Evolutionary conservation across 1,140 invertebrate genomes (phyloP).

Genomic region (Temnothorax longispinosus): DNA sequence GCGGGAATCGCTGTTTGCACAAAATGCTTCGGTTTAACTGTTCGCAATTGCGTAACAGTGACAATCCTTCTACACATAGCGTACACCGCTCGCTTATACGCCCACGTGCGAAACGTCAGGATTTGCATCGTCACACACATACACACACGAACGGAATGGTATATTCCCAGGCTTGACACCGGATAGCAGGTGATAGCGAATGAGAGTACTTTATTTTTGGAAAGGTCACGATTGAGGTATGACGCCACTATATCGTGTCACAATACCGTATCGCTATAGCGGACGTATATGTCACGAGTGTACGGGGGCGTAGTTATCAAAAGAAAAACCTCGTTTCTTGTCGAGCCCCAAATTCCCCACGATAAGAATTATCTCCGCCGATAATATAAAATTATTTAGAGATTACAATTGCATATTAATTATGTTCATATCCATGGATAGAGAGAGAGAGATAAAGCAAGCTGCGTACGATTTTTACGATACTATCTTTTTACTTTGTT

Average conservation of each 20-base stretch:
- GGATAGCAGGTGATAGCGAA: constrained; percentile 32
- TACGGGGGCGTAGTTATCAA: background rate
- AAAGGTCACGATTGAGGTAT: constrained; percentile 49
- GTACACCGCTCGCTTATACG: background rate
- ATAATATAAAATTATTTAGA: background rate
- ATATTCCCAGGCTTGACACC: constrained; percentile 12
- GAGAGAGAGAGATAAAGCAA: background rate
- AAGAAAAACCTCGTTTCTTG: background rate
- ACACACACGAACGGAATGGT: background rate
- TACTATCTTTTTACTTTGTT: background rate
- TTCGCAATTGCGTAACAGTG: constrained; percentile 1
- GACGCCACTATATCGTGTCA: background rate
- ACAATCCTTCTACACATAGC: background rate
- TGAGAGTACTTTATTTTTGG: constrained; percentile 43
- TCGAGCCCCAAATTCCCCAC: background rate
- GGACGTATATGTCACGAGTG: background rate
- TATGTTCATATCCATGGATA: background rate
- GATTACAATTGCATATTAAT: background rate
- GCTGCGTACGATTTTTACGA: background rate
- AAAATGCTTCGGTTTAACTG: background rate
- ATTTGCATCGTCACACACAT: constrained; percentile 9
- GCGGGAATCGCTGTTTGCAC: background rate
- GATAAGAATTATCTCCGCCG: background rate
- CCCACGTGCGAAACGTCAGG: constrained; percentile 22
- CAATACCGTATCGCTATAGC: background rate